A percentile compares a stretch with the other conserved stretches of the same genome.
phyloP scores from a whole-genome alignment of 2,797 vertebrate genomes.

The Hippoglossus hippoglossus region DNA sequence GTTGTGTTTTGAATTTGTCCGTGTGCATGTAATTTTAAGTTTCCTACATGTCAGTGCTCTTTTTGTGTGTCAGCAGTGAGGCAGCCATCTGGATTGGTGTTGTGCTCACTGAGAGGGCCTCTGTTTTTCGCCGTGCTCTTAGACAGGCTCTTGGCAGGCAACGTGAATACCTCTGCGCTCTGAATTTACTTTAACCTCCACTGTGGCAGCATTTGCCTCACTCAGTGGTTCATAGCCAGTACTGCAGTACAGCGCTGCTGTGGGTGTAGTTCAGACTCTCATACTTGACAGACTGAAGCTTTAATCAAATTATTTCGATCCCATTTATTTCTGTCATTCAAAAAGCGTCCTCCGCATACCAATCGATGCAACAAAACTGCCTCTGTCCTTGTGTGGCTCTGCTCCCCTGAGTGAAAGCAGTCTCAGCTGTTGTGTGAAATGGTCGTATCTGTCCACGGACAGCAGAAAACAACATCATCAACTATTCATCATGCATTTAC shows the following conservation, averaged over 20 bases:
- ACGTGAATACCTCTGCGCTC: constrained; percentile 55
- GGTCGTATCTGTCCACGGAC: constrained; percentile 31
- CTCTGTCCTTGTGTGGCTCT: background rate
- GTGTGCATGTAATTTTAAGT: constrained; percentile 4
- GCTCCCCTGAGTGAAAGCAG: constrained; percentile 28
- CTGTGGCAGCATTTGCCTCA: constrained; percentile 31
- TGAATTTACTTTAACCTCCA: constrained; percentile 53
- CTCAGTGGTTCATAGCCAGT: constrained; percentile 45
- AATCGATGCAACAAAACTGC: background rate
- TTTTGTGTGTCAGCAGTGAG: constrained; percentile 44
- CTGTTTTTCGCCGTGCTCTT: constrained; percentile 47
- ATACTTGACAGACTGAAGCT: constrained; percentile 17
- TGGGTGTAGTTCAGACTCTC: constrained; percentile 17
- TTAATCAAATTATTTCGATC: constrained; percentile 21
- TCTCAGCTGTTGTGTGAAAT: constrained; percentile 50
- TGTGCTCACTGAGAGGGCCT: constrained; percentile 45
- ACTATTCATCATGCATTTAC: constrained; percentile 43
- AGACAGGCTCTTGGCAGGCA: constrained; percentile 59
- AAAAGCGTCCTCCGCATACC: background rate
- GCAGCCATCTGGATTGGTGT: constrained; percentile 47
- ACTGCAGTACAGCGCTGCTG: constrained; percentile 26
- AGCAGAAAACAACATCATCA: constrained; percentile 47
- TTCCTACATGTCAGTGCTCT: constrained; percentile 3
- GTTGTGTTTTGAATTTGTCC: constrained; percentile 6
- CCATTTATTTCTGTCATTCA: constrained; percentile 4